A percentile compares a stretch with the other conserved stretches of the same genome.
Conservation (phyloP, 2,888 invertebrate species). For the Prenolepis imparis region DNA sequence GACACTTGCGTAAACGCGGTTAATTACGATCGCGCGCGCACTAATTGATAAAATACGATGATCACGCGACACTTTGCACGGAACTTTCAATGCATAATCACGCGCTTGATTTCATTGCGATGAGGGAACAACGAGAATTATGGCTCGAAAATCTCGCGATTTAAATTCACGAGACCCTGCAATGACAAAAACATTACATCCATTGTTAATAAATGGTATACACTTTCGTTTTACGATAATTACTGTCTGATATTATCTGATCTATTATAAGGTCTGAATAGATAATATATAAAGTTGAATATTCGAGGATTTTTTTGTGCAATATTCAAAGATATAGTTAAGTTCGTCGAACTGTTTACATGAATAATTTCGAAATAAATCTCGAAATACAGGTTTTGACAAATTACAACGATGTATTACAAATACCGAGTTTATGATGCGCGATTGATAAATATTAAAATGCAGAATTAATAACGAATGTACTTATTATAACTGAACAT, state of each 20-base stretch:
- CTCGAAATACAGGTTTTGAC: background rate
- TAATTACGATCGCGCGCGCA: background rate
- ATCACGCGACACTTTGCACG: background rate
- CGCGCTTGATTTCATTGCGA: constrained; percentile 3
- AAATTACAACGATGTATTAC: background rate
- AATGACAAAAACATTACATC: background rate
- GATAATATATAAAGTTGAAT: background rate
- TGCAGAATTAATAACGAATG: background rate
- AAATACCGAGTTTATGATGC: background rate
- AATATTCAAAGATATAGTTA: background rate
- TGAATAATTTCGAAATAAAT: background rate
- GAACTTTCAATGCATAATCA: background rate
- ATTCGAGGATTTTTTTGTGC: background rate
- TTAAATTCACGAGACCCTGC: background rate
- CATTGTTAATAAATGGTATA: background rate
- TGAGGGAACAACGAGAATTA: background rate
- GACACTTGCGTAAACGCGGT: background rate
- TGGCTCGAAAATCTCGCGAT: background rate
- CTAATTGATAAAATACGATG: background rate
- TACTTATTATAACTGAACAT: constrained; percentile 1
- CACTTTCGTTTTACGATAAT: background rate
- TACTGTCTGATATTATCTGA: too few species aligned
- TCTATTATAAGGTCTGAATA: background rate
- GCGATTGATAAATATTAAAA: constrained; percentile 1
- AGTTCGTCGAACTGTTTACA: background rate